Conservation (phyloP, 2,797 vertebrate species). For the Micromesistius poutassou region DNA sequence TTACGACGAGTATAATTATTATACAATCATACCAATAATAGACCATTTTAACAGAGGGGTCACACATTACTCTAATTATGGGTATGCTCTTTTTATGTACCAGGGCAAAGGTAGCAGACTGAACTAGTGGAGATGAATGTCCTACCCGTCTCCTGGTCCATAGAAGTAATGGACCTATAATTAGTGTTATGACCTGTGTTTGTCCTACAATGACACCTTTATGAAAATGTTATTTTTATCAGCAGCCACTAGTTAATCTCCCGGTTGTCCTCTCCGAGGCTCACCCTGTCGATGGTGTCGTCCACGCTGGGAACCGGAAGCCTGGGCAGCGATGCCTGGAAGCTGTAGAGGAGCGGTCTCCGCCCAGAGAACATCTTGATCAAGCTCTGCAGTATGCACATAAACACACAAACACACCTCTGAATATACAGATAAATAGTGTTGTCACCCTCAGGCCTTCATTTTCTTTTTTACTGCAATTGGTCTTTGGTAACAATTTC, state of each 20-base stretch:
- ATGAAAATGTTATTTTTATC: background rate
- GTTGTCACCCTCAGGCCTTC: background rate
- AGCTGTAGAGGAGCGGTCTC: conserved; percentile 89
- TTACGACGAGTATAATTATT: too few species aligned
- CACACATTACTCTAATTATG: too few species aligned
- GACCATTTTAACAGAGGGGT: too few species aligned
- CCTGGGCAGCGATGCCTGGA: conserved; percentile 88
- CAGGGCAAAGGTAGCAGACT: too few species aligned
- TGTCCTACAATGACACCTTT: too few species aligned
- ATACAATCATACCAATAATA: too few species aligned
- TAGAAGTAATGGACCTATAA: too few species aligned
- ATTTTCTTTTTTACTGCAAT: background rate
- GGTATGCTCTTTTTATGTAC: too few species aligned
- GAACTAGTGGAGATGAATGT: too few species aligned
- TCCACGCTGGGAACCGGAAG: conserved; percentile 85
- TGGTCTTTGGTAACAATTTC: background rate
- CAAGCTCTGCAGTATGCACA: conserved; percentile 61
- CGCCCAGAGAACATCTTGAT: conserved; percentile 82
- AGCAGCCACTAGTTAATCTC: background rate
- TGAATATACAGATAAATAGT: background rate
- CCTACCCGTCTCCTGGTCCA: too few species aligned
- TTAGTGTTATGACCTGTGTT: too few species aligned
- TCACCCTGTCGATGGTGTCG: conserved; percentile 82
- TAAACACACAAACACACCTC: conserved; percentile 22
- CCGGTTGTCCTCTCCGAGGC: conserved; percentile 16